Evolutionary conservation across 2,888 invertebrate genomes (phyloP).

Genomic region (Coelinius sp.): DNA sequence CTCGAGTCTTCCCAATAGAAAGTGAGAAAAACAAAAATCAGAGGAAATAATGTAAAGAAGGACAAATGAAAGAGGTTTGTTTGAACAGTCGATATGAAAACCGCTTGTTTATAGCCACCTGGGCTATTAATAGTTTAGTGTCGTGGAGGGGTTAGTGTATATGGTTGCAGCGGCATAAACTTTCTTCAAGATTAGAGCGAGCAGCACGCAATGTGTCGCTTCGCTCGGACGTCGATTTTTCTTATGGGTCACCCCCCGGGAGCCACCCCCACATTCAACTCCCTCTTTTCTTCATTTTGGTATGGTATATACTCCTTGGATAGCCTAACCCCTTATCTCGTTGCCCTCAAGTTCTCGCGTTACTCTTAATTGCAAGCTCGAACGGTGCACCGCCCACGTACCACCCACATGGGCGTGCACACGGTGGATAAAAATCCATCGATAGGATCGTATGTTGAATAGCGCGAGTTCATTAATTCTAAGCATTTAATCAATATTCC

Average conservation of each 20-base stretch:
- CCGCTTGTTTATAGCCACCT: constrained; percentile 50
- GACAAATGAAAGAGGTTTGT: constrained; percentile 56
- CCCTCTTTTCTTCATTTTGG: constrained; percentile 47
- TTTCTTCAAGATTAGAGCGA: constrained; percentile 63
- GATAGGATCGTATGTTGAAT: constrained; percentile 39
- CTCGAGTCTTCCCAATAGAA: too few species aligned
- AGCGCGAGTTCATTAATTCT: not conserved
- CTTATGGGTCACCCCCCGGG: constrained; percentile 60
- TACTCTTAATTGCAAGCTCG: constrained; percentile 65
- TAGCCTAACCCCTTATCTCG: constrained; percentile 57
- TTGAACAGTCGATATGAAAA: constrained; percentile 55
- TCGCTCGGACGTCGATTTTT: constrained; percentile 63
- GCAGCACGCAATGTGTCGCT: constrained; percentile 58
- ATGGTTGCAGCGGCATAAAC: constrained; percentile 60
- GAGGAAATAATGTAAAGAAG: too few species aligned
- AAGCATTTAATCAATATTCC: constrained; percentile 4
- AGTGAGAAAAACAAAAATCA: too few species aligned
- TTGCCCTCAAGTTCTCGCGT: constrained; percentile 58
- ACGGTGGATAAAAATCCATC: constrained; percentile 37
- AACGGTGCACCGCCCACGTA: constrained; percentile 57
- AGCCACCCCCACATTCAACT: constrained; percentile 19
- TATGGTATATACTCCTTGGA: constrained; percentile 7
- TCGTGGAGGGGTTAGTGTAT: constrained; percentile 25
- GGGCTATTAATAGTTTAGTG: constrained; percentile 57
- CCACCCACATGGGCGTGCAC: constrained; percentile 18